A percentile compares a stretch with the other conserved stretches of the same genome.
These are phyloP conservation scores for Pagrus major DNA, from an alignment of 2,113 vertebrate genomes.

Conservation along the genomic window DNA sequence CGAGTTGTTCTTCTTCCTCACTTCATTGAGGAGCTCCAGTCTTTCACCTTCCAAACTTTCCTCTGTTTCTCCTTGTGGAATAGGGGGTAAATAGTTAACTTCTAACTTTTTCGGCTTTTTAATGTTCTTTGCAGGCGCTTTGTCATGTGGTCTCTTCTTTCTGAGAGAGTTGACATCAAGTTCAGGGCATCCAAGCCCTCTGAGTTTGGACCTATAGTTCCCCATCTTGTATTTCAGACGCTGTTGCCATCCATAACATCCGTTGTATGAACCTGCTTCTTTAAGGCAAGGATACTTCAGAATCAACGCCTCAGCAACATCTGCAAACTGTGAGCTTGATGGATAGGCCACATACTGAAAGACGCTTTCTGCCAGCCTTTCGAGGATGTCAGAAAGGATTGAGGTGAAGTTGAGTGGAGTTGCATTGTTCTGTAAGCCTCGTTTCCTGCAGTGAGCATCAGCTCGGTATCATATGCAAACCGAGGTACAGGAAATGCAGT, in stretches of 20 bases:
- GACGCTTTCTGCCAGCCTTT: constrained; percentile 51
- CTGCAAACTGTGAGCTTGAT: constrained; percentile 11
- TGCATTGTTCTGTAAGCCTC: constrained; percentile 36
- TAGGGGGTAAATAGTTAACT: constrained; percentile 7
- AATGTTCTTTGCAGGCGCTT: constrained; percentile 1
- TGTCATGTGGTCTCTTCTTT: constrained; percentile 10
- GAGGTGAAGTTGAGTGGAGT: constrained; percentile 27
- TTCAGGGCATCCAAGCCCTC: constrained; percentile 19
- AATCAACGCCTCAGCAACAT: constrained; percentile 37
- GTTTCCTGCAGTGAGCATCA: constrained; percentile 44
- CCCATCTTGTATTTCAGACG: constrained; percentile 7
- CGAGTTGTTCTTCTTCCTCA: background rate
- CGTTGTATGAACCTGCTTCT: background rate
- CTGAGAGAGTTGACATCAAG: constrained; percentile 6
- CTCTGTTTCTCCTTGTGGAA: constrained; percentile 21
- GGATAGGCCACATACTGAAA: constrained; percentile 39
- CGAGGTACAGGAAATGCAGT: constrained; percentile 42
- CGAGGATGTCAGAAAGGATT: constrained; percentile 48
- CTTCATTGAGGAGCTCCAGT: constrained; percentile 13
- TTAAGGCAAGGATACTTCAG: constrained; percentile 9
- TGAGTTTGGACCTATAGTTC: background rate
- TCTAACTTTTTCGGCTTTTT: constrained; percentile 27
- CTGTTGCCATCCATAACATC: constrained; percentile 19
- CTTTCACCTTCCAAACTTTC: background rate
- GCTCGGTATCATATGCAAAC: constrained; percentile 45